Evolutionary conservation across 2,888 invertebrate genomes (phyloP).

Genomic region (Brachycybe producta): DNA sequence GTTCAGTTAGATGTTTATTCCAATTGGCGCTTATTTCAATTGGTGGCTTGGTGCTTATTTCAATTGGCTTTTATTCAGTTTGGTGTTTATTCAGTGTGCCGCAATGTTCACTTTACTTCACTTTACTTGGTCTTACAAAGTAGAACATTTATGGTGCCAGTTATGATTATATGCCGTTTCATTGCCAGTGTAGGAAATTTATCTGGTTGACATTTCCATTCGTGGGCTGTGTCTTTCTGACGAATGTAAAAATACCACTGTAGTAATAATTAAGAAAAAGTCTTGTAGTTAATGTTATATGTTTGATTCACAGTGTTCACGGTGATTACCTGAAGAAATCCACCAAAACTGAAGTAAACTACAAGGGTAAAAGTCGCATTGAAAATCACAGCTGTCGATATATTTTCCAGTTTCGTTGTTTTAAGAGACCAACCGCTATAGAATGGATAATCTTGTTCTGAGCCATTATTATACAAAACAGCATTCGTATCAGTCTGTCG

Average conservation of each 20-base stretch:
- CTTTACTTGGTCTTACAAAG: no score
- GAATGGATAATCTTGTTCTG: not conserved
- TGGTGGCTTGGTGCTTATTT: no score
- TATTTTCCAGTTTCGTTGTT: not conserved
- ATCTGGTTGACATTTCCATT: constrained; percentile 61
- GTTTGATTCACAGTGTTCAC: no score
- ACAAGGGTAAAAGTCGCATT: constrained; percentile 41
- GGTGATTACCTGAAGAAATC: constrained; percentile 56
- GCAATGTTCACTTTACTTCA: no score
- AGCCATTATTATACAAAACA: not conserved
- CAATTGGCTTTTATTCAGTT: no score
- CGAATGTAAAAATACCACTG: constrained; percentile 60
- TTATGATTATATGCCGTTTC: constrained; percentile 52
- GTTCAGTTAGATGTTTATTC: no score
- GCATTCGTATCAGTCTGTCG: constrained; percentile 34
- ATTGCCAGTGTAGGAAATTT: constrained; percentile 53
- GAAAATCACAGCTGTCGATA: constrained; percentile 12
- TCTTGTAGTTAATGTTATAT: no score
- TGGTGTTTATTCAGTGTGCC: no score
- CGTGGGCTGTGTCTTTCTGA: constrained; percentile 45
- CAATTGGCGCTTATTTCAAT: no score
- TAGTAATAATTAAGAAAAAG: no score
- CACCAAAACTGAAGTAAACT: constrained; percentile 51
- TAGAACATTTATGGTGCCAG: constrained; percentile 38
- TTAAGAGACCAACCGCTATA: constrained; percentile 6